Evolutionary conservation across 2,113 vertebrate species (phyloP), one percentile per base, ranked within the genome.

Genomic region (Rhinolophus sinicus): DNA sequence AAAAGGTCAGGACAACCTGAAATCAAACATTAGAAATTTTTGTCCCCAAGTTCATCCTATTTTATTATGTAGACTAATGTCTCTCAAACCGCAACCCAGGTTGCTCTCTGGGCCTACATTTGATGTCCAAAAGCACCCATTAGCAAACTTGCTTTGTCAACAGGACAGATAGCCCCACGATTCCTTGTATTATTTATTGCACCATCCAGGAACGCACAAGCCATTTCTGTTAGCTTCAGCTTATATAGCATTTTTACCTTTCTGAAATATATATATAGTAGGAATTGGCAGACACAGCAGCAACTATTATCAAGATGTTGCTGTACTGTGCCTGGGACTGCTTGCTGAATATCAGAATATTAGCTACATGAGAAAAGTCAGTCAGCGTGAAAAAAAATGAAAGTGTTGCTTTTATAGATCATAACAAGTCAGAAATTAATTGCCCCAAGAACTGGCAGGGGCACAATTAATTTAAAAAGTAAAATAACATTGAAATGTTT

Each of bases 311-410:
- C 28, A 44, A 6, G 33, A 9, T 22, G 0, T 28, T 4, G 9
- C 64, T 30, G 0, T 9, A 2, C 30, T 0, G 0, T 28, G 3
- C 22, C 1, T 13, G 11, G 47, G 47, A 2, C 11, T 10, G 47
- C 9, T 11, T 50, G 47, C 47, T 50, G 47, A 50, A 50, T 13
- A 13, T 14, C 90, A 40, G 70, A 84, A 12, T 4, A 10, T 9
- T 12, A 33, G 40, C 9, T 30, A 33, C 2, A 8, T 2, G 24
- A 65, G 28, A 22, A 54, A 73, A 64, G 65, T n/a, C 28, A 64
- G n/a, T 73, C 7, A 13, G 2, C 12, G 16, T 12, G 40, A 3
- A 72, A 30, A 62, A 50, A 21, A 8, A 65, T 18, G 24, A 65
- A 16, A 35, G 38, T 10, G 22, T 2, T 35, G 58, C n/a, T 82